Conservation (phyloP, 2,113 vertebrate genomes). For the Mungos mungo region DNA sequence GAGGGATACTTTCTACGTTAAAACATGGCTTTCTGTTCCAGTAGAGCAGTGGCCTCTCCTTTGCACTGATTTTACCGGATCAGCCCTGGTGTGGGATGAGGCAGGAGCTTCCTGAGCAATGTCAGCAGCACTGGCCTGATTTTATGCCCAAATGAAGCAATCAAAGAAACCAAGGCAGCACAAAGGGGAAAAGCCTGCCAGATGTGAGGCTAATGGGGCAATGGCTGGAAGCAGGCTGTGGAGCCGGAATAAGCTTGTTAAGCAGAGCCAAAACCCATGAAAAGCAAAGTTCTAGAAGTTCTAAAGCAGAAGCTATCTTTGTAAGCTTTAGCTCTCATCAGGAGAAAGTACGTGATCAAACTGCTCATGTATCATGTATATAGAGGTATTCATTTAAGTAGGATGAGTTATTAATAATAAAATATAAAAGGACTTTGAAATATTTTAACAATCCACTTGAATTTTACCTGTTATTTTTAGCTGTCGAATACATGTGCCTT, state of each 20-base stretch:
- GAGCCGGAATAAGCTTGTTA: slow-evolving; percentile 1
- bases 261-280: not conserved
- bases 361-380: not conserved
- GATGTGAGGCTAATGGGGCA: not conserved
- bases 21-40: not conserved
- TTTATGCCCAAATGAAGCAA: not conserved
- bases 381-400: not conserved
- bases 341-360: not conserved
- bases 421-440: slow-evolving; percentile 8
- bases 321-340: not conserved
- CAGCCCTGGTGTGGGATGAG: not conserved
- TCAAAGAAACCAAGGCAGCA: not conserved
- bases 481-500: not conserved
- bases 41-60: not conserved
- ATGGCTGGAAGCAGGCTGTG: not conserved
- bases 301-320: slow-evolving; percentile 25
- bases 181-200: not conserved
- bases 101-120: not conserved
- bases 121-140: not conserved
- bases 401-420: not conserved
- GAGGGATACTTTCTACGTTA: not conserved
- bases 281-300: not conserved
- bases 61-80: not conserved
- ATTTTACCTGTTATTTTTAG: not conserved
- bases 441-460: not conserved